Conservation (phyloP, 2,888 invertebrate species). For the Gymnocheta viridis region DNA sequence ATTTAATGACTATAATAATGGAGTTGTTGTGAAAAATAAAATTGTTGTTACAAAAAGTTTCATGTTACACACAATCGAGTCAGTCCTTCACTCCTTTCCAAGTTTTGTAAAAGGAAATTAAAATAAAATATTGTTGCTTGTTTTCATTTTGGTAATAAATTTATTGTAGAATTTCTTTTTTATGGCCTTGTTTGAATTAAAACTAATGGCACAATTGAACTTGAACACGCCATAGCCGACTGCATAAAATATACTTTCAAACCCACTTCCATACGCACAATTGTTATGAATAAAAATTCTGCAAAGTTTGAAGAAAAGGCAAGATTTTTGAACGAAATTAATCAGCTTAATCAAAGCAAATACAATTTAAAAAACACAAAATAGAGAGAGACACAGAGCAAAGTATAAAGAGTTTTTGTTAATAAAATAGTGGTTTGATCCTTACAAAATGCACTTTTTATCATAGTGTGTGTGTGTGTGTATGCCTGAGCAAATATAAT, state of each 20-base stretch:
- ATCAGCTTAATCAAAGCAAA: conserved; percentile 36
- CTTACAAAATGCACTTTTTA: conserved; percentile 45
- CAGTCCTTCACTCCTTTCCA: not conserved
- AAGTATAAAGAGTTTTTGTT: not conserved
- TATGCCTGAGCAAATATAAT: conserved; percentile 20
- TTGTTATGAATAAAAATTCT: not conserved
- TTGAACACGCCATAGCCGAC: conserved; percentile 54
- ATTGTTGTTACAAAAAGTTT: conserved; percentile 39
- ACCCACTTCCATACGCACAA: not conserved
- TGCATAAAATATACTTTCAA: not conserved
- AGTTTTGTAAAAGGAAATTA: not conserved
- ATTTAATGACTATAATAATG: conserved; percentile 76
- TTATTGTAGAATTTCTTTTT: conserved; percentile 26
- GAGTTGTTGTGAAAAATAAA: conserved; percentile 63
- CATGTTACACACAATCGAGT: conserved; percentile 6
- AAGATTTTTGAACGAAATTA: conserved; percentile 6
- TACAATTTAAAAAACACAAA: not conserved
- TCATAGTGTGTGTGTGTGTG: conserved; percentile 46
- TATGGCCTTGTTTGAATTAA: conserved; percentile 59
- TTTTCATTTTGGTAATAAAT: conserved; percentile 50
- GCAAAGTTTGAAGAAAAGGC: not conserved
- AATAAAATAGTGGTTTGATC: conserved; percentile 37
- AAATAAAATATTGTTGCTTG: not conserved
- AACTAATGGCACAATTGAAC: conserved; percentile 67
- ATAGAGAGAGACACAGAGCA: not conserved